These are phyloP conservation scores for Cavia porcellus DNA, from an alignment of 2,113 vertebrate genomes.

Conservation along the genomic window DNA sequence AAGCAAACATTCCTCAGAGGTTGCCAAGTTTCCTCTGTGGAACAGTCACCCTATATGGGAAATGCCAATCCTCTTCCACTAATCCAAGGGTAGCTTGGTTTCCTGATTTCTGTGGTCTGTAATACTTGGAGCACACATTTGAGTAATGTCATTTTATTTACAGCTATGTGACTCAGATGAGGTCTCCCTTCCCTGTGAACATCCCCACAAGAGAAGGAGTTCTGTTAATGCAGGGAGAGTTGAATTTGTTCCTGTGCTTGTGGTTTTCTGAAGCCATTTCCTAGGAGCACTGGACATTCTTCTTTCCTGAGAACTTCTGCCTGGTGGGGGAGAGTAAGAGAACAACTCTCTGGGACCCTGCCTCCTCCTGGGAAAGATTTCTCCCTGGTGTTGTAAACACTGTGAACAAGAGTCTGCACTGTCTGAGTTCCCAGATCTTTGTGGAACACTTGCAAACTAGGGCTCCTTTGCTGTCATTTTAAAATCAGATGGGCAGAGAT, in stretches of 20 bases:
- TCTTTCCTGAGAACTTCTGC: not conserved
- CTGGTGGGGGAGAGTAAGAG: not conserved
- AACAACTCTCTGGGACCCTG: not conserved
- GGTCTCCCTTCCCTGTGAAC: not conserved
- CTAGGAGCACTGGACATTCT: not conserved
- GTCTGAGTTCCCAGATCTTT: not conserved
- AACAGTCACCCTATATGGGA: not conserved
- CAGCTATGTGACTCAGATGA: not conserved
- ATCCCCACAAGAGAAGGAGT: too few species aligned
- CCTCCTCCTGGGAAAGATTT: not conserved
- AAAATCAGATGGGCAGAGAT: not conserved
- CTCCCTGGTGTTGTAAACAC: not conserved
- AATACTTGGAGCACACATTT: not conserved
- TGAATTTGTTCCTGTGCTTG: not conserved
- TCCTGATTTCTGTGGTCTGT: not conserved
- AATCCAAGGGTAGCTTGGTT: not conserved
- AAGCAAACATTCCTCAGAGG: not conserved
- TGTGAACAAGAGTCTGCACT: not conserved
- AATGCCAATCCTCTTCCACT: not conserved
- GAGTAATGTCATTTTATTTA: not conserved
- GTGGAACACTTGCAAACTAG: not conserved
- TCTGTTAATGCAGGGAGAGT: not conserved
- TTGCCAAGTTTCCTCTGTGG: not conserved
- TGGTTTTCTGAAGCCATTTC: too few species aligned
- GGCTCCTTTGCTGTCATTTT: not conserved